Conservation (phyloP, 2,797 vertebrate species). For the Champsocephalus esox region DNA sequence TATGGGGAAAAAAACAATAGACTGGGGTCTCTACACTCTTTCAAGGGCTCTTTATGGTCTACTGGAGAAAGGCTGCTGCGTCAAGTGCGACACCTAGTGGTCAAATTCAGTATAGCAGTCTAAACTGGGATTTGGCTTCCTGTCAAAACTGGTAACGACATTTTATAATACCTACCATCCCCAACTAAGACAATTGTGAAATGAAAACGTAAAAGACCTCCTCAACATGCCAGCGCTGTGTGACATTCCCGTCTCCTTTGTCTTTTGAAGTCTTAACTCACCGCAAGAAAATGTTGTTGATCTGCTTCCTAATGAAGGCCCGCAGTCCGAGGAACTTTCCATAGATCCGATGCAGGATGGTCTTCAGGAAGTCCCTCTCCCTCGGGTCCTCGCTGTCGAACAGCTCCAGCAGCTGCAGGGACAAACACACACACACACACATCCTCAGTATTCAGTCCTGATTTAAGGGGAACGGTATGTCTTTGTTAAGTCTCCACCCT, state of each 20-base stretch:
- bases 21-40: too few relatives aligned
- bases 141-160: too few relatives aligned
- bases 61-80: too few relatives aligned
- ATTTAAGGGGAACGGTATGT: neutral
- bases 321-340: conserved; percentile 97
- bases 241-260: neutral
- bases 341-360: conserved; percentile 96
- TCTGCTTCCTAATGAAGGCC: conserved; percentile 99
- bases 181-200: neutral
- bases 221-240: neutral
- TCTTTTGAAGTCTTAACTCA: conserved; percentile 66
- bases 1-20: too few relatives aligned
- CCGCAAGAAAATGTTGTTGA: conserved; percentile 99
- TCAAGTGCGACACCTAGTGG: too few relatives aligned
- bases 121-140: too few relatives aligned
- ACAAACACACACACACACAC: conserved; percentile 2
- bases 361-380: conserved; percentile 98
- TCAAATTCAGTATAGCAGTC: too few relatives aligned
- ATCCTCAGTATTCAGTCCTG: neutral
- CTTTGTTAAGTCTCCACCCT: neutral
- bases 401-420: conserved; percentile 91
- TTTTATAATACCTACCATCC: too few relatives aligned
- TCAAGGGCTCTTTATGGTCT: too few relatives aligned
- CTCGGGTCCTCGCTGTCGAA: conserved; percentile 98
- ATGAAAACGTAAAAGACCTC: neutral